Evolutionary conservation across 2,113 vertebrate species (phyloP), one percentile per base, ranked within the genome.

Genomic region (Solea solea): DNA sequence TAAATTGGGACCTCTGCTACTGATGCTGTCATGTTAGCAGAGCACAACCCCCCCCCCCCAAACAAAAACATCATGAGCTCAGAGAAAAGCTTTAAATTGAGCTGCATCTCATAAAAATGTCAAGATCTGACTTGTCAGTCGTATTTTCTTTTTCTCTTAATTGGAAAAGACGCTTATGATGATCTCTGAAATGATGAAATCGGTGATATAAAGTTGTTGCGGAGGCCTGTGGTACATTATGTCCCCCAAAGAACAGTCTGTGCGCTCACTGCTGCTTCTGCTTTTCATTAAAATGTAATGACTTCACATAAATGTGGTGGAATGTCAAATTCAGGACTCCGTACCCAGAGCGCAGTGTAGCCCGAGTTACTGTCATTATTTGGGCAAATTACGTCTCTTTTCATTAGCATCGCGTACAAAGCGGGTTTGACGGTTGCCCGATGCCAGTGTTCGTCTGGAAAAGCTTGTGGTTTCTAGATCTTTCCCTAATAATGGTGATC

Each of bases 201-300:
- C 28, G 13, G 15, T 56, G 64, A 42, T 2, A 8, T 69, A 40
- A 44, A 73, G 39, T 15, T 34, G 27, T 58, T 73, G 16, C 39
- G 34, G 34, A 73, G 84, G 52, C 39, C 4, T 5, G 41, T 49
- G 49, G 27, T 41, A 51, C 68, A 57, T 69, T 65, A 60, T 62
- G 56, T 9, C 60, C 12, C 25, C 57, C 53, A 7, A 57, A 51
- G 75, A 86, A 86, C 74, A 83, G 77, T 51, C 80, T 72, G 45
- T 62, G 71, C 11, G 53, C 76, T 81, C 46, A 16, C 67, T 68
- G 85, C 74, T 56, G 65, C 84, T 77, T 78, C 74, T 76, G 74
- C 72, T 81, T 75, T 90, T 87, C 81, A 85, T 82, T 79, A 85
- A 82, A 88, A 84, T 41, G 80, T 83, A 79, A 90, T 63, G 63